Evolutionary conservation across 2,888 invertebrate genomes (phyloP).

Genomic region (Tortrix viridana): DNA sequence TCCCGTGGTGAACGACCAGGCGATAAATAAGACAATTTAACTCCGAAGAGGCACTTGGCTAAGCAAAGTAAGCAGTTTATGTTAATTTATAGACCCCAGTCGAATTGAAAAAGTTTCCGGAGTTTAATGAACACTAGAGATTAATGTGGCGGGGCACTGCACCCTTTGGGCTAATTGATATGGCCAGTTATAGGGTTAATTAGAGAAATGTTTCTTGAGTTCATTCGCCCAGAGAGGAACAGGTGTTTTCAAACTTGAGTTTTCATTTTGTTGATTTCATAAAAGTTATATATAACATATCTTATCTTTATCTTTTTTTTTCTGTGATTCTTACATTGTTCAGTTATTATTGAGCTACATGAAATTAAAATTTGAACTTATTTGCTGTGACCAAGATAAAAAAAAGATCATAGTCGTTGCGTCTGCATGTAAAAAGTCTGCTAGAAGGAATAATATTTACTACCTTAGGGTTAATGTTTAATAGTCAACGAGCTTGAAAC

Average conservation of each 20-base stretch:
- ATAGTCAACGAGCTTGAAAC: no score
- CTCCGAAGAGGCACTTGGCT: constrained; percentile 17
- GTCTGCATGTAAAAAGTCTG: no score
- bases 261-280: background rate
- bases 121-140: constrained; percentile 22
- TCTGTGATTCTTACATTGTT: no score
- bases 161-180: constrained; percentile 23
- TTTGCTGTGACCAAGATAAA: no score
- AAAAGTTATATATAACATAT: no score
- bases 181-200: constrained; percentile 11
- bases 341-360: no score
- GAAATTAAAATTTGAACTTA: no score
- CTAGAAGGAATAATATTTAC: no score
- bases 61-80: constrained; percentile 32
- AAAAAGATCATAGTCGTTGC: no score
- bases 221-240: background rate
- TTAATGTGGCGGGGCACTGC: constrained; percentile 20
- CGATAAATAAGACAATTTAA: constrained; percentile 29
- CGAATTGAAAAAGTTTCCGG: constrained; percentile 29
- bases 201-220: constrained; percentile 2
- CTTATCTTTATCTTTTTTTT: no score
- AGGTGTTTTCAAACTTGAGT: background rate
- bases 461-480: no score
- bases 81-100: constrained; percentile 27
- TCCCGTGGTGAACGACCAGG: background rate